phyloP scores from a whole-genome alignment of 2,113 vertebrate genomes.

The Chunga burmeisteri region DNA sequence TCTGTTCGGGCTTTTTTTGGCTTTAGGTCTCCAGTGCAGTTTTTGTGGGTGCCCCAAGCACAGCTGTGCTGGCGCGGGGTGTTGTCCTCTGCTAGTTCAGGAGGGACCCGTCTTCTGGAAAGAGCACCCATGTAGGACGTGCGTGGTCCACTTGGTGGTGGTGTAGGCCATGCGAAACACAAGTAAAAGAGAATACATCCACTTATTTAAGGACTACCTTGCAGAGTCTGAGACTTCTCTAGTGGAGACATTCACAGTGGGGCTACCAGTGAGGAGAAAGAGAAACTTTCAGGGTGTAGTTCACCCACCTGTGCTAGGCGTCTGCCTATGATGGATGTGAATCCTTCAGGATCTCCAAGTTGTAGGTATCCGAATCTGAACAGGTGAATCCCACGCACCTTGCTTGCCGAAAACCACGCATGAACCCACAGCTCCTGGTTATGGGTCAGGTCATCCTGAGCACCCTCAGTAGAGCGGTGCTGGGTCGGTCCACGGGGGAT shows the following conservation, averaged over 20 bases:
- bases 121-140: accelerated
- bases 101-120: neutral
- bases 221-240: neutral
- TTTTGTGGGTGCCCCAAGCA: neutral
- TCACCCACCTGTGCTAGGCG: neutral
- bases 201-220: neutral
- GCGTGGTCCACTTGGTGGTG: neutral
- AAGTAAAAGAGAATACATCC: neutral
- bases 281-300: neutral
- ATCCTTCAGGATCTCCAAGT: neutral
- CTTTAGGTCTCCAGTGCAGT: neutral
- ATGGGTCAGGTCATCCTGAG: neutral
- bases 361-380: neutral
- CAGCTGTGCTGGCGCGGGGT: accelerated
- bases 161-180: neutral
- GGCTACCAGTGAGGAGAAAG: neutral
- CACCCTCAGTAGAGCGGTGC: neutral
- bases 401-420: neutral
- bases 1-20: neutral
- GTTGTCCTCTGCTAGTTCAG: neutral
- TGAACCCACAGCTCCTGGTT: neutral
- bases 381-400: neutral
- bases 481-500: neutral
- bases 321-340: neutral
- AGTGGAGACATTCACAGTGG: neutral